A percentile compares a stretch with the other conserved stretches of the same genome.
phyloP scores from a whole-genome alignment of 2,888 invertebrate genomes.

The Gisinianus flammeolus region DNA sequence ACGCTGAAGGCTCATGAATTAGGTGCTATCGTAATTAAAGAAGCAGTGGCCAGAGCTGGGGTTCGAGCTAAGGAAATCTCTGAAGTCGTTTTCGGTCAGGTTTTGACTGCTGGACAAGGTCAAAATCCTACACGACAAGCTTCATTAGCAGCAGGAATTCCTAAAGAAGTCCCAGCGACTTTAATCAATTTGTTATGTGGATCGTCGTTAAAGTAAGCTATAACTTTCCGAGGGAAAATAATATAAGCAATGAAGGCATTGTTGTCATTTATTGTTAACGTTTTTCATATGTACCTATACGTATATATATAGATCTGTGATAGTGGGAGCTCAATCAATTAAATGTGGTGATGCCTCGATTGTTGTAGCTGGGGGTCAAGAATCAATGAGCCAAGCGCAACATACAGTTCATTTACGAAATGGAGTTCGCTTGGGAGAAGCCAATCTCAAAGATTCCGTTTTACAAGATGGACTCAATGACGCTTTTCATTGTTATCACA shows the following conservation, averaged over 20 bases:
- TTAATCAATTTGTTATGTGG: constrained; percentile 81
- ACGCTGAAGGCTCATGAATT: constrained; percentile 72
- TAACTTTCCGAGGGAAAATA: too few species aligned
- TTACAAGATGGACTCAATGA: constrained; percentile 75
- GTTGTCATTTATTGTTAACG: too few species aligned
- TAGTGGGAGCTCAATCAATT: constrained; percentile 73
- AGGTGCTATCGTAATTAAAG: constrained; percentile 73
- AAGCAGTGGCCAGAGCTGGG: constrained; percentile 68
- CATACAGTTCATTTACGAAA: constrained; percentile 71
- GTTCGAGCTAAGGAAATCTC: constrained; percentile 70
- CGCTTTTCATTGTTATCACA: constrained; percentile 74
- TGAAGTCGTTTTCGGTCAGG: constrained; percentile 80
- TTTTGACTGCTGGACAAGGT: constrained; percentile 73
- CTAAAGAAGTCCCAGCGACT: constrained; percentile 72
- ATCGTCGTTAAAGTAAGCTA: constrained; percentile 78
- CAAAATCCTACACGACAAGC: constrained; percentile 85
- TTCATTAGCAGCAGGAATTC: constrained; percentile 73
- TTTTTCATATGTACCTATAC: constrained; percentile 54
- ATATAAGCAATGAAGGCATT: too few species aligned
- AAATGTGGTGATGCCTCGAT: constrained; percentile 70
- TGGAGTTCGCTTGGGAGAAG: constrained; percentile 72
- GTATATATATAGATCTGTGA: constrained; percentile 65
- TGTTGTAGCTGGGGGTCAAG: constrained; percentile 81
- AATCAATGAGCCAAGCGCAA: constrained; percentile 78
- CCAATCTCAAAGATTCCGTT: constrained; percentile 71